phyloP scores from a whole-genome alignment of 2,797 vertebrate species.

The Cheirogaleus major region DNA sequence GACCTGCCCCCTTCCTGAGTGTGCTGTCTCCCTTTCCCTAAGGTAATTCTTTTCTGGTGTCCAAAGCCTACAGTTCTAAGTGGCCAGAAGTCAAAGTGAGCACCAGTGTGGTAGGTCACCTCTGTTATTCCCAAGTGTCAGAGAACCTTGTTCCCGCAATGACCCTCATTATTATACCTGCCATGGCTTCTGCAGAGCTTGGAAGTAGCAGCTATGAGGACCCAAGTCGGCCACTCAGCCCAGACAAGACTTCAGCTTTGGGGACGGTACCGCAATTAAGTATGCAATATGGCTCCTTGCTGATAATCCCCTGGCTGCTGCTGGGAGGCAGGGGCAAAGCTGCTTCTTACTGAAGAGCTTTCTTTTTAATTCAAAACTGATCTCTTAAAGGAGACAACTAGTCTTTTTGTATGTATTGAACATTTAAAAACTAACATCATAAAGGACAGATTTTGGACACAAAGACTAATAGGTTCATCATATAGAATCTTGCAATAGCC shows the following conservation, averaged over 20 bases:
- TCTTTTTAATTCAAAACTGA: constrained; percentile 48
- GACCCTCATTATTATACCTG: not conserved
- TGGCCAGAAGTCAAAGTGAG: not conserved
- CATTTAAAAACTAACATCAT: not conserved
- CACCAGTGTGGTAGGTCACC: too few species aligned
- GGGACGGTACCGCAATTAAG: constrained; percentile 64
- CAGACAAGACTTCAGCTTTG: constrained; percentile 18
- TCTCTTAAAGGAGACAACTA: constrained; percentile 64
- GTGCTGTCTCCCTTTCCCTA: not conserved
- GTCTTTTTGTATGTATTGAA: not conserved
- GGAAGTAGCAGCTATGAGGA: not conserved
- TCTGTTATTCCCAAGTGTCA: not conserved
- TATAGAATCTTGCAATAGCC: not conserved
- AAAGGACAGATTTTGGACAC: constrained; percentile 33
- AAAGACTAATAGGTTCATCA: not conserved
- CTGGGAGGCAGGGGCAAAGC: constrained; percentile 49
- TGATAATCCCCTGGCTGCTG: constrained; percentile 61
- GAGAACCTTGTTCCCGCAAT: accelerated
- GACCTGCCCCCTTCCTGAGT: not conserved
- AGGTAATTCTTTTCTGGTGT: not conserved
- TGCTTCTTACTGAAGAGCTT: constrained; percentile 1
- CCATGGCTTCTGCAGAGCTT: not conserved
- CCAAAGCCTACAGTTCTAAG: not conserved
- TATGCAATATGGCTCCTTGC: constrained; percentile 59
- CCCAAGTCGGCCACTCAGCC: not conserved